These are phyloP conservation scores for Melanostoma mellinum DNA, from an alignment of 2,888 invertebrate genomes.

Conservation along the genomic window DNA sequence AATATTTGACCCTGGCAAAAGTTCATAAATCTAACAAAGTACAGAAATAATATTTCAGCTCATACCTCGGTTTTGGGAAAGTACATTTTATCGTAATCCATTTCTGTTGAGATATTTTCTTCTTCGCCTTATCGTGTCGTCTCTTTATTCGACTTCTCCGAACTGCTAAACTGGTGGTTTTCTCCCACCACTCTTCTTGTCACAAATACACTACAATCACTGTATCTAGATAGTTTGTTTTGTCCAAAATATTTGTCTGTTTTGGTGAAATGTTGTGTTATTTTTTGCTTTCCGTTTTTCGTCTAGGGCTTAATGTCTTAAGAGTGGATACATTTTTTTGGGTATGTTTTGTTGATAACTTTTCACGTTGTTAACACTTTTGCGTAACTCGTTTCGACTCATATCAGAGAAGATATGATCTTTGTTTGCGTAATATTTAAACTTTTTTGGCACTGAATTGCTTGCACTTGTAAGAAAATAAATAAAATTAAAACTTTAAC, in stretches of 20 bases:
- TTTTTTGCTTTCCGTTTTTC: conserved; percentile 19
- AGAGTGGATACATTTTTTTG: conserved; percentile 48
- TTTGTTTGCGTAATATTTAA: conserved; percentile 22
- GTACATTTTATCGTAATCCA: conserved; percentile 71
- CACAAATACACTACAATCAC: conserved; percentile 57
- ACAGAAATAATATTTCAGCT: conserved; percentile 20
- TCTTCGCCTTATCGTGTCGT: conserved; percentile 21
- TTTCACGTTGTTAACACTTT: conserved; percentile 57
- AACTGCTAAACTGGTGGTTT: conserved; percentile 31
- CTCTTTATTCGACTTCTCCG: conserved; percentile 11
- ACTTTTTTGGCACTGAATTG: conserved; percentile 11
- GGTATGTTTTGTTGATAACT: conserved; percentile 37
- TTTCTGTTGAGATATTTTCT: conserved; percentile 58
- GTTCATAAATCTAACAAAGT: not conserved
- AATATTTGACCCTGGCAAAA: conserved; percentile 20
- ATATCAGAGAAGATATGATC: conserved; percentile 46
- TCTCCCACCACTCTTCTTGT: conserved; percentile 69
- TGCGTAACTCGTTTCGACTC: conserved; percentile 55
- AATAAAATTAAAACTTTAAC: conserved; percentile 27
- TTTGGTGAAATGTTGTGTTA: conserved; percentile 45
- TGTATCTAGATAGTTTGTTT: conserved; percentile 65
- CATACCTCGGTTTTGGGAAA: conserved; percentile 71
- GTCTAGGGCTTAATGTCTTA: conserved; percentile 41
- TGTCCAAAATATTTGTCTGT: conserved; percentile 51
- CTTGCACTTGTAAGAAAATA: conserved; percentile 42